Evolutionary conservation across 2,888 invertebrate species (phyloP).

Genomic region (Ctenicera cuprea): DNA sequence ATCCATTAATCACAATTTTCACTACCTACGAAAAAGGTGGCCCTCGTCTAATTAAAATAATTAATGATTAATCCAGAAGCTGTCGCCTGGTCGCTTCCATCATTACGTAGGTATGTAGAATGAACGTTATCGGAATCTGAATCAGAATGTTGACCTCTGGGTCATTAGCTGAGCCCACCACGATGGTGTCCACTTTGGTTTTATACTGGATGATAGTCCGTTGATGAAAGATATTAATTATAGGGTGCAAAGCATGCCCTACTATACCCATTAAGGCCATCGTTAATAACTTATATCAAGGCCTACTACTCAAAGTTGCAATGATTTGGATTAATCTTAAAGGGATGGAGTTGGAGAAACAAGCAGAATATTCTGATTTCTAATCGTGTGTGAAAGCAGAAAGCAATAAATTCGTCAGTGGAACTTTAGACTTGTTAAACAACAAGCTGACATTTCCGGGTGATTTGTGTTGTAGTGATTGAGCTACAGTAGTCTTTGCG

Average conservation of each 20-base stretch:
- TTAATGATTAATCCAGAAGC: conserved; percentile 53
- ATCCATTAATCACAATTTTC: conserved; percentile 25
- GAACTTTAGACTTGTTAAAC: not conserved
- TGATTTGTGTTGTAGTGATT: conserved; percentile 33
- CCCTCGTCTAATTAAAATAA: conserved; percentile 56
- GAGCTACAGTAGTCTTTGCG: conserved; percentile 24
- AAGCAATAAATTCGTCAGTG: not conserved
- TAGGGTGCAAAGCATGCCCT: conserved; percentile 30
- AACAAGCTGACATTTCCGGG: conserved; percentile 3
- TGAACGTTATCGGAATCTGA: conserved; percentile 48
- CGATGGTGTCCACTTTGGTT: conserved; percentile 37
- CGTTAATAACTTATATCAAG: conserved; percentile 41
- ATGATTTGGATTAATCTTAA: not conserved
- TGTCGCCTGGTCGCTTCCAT: conserved; percentile 49
- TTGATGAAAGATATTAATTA: conserved; percentile 50
- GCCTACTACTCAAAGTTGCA: conserved; percentile 1
- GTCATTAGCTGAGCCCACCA: conserved; percentile 32
- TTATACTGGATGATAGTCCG: conserved; percentile 7
- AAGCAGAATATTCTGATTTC: too few relatives aligned
- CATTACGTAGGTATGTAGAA: conserved; percentile 54
- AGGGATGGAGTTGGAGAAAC: not conserved
- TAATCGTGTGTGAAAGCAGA: not conserved
- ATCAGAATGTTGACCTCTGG: conserved; percentile 56
- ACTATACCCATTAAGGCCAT: conserved; percentile 23
- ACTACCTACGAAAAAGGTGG: conserved; percentile 24